These are phyloP conservation scores for Rhabdornis inornatus DNA, from an alignment of 2,113 vertebrate genomes.

Conservation along the genomic window DNA sequence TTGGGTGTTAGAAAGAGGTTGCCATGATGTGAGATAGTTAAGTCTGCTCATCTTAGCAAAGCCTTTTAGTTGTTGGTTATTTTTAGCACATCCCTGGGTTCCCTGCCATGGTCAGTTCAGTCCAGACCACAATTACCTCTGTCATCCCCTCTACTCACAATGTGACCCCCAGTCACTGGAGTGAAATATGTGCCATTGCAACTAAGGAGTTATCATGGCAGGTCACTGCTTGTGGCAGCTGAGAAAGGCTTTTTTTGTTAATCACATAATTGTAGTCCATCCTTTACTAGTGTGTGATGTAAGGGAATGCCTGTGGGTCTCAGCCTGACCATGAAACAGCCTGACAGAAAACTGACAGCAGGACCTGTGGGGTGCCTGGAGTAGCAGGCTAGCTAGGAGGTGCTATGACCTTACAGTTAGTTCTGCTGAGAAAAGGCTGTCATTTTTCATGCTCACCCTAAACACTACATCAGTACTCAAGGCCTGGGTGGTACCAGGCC, in stretches of 20 bases:
- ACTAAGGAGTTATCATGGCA: background rate
- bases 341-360: background rate
- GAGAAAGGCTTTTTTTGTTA: background rate
- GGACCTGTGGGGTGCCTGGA: background rate
- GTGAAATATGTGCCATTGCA: background rate
- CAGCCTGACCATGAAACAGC: background rate
- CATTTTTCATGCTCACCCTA: background rate
- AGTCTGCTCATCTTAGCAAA: background rate
- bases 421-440: background rate
- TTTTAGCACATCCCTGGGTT: background rate
- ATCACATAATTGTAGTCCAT: fast-evolving
- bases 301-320: background rate
- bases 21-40: background rate
- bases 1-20: background rate
- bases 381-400: background rate
- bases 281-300: fast-evolving
- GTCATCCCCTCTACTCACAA: background rate
- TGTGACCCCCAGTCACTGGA: background rate
- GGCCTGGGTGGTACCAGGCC: background rate
- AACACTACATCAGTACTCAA: background rate
- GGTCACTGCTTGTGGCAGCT: background rate
- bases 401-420: background rate
- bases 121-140: background rate
- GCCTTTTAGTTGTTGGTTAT: background rate
- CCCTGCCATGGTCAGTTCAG: background rate